Evolutionary conservation across 2,113 vertebrate genomes (phyloP).

Genomic region (Mola mola): DNA sequence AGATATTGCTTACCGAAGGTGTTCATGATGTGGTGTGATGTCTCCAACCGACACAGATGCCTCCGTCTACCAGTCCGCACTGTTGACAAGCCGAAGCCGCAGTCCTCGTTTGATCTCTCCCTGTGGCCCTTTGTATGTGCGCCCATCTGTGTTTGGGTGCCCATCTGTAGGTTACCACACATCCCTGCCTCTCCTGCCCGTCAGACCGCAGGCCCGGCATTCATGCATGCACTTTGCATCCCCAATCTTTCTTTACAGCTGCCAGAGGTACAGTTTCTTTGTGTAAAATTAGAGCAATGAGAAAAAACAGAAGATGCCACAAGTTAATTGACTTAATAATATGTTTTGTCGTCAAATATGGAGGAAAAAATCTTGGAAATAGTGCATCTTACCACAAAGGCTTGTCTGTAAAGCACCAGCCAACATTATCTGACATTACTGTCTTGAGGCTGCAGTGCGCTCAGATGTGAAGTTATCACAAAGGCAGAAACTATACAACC

Average conservation of each 20-base stretch:
- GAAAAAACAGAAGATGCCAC: not conserved
- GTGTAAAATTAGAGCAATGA: not conserved
- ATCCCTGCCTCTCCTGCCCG: constrained; percentile 21
- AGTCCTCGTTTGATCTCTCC: constrained; percentile 31
- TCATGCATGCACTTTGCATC: not conserved
- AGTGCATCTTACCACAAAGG: not conserved
- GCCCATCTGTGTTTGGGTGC: constrained; percentile 22
- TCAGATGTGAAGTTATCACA: no score
- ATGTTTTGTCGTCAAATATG: not conserved
- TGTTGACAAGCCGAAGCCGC: constrained; percentile 41
- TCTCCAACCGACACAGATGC: constrained; percentile 44
- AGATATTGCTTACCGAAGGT: not conserved
- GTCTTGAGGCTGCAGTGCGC: no score
- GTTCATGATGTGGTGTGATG: not conserved
- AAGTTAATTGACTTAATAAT: not conserved
- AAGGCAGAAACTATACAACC: not conserved
- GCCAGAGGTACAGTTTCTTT: not conserved
- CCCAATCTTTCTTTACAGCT: not conserved
- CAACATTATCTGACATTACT: not conserved
- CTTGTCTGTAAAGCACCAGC: not conserved
- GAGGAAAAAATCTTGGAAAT: not conserved
- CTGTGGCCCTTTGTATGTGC: constrained; percentile 10
- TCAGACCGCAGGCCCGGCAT: constrained; percentile 20
- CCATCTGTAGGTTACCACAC: constrained; percentile 47
- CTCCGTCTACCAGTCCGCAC: constrained; percentile 44